Conservation (phyloP, 2,888 invertebrate genomes). For the Cataglyphis cursor region DNA sequence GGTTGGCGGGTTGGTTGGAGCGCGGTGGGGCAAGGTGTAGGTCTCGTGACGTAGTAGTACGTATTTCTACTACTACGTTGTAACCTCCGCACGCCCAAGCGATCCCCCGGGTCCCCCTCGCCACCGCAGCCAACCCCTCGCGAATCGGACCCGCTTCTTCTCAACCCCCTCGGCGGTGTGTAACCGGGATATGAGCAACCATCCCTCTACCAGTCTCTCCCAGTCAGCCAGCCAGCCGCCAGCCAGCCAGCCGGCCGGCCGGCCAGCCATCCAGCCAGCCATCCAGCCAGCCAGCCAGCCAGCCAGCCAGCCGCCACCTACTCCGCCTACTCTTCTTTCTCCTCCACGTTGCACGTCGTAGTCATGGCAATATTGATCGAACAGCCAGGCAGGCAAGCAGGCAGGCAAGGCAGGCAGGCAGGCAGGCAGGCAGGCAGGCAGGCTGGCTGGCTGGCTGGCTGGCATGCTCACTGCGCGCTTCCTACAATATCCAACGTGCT, state of each 20-base stretch:
- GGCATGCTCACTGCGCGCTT: slow-evolving; percentile 65
- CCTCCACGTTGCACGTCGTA: slow-evolving; percentile 81
- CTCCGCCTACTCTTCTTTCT: slow-evolving; percentile 74
- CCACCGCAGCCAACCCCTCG: slow-evolving; percentile 10
- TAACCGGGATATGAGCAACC: slow-evolving; percentile 77
- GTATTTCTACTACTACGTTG: slow-evolving; percentile 77
- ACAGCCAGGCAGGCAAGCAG: slow-evolving; percentile 71
- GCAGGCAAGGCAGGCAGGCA: slow-evolving; percentile 63
- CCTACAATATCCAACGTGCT: slow-evolving; percentile 70
- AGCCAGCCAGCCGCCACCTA: slow-evolving; percentile 74
- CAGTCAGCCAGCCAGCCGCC: slow-evolving; percentile 43
- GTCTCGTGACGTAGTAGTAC: slow-evolving; percentile 77
- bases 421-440: slow-evolving; percentile 56
- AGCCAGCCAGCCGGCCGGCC: slow-evolving; percentile 41
- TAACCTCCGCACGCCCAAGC: slow-evolving; percentile 63
- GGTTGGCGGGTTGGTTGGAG: slow-evolving; percentile 24
- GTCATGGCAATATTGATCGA: slow-evolving; percentile 85
- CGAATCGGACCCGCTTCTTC: slow-evolving; percentile 68
- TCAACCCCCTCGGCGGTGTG: slow-evolving; percentile 71
- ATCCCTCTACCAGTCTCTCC: slow-evolving; percentile 64
- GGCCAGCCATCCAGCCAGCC: slow-evolving; percentile 47
- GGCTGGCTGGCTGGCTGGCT: slow-evolving; percentile 29
- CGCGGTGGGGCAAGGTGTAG: slow-evolving; percentile 75
- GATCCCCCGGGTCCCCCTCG: not conserved
- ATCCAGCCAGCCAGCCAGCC: slow-evolving; percentile 56